Evolutionary conservation across 2,888 invertebrate species (phyloP).

Genomic region (Phymatocera aterrima): DNA sequence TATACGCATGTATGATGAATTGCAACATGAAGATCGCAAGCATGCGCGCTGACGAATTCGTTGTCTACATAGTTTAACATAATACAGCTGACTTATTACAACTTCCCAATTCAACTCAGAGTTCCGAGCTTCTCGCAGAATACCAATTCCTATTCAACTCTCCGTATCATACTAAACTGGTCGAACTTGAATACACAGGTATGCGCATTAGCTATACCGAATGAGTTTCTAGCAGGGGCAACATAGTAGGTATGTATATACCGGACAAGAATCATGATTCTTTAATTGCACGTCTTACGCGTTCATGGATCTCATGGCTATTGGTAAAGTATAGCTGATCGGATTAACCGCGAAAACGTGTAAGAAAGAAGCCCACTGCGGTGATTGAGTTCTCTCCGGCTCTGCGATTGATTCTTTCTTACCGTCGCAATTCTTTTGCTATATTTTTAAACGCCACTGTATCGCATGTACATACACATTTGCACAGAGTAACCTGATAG

Average conservation of each 20-base stretch:
- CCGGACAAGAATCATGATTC: background rate
- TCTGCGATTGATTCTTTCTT: too few species aligned
- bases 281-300: background rate
- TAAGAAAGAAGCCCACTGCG: too few species aligned
- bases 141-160: background rate
- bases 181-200: background rate
- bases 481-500: background rate
- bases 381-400: too few species aligned
- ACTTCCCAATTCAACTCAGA: conserved; percentile 11
- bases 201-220: background rate
- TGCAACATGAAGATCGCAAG: background rate
- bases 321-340: too few species aligned
- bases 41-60: background rate
- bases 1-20: background rate
- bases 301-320: background rate
- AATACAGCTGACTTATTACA: background rate
- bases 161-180: too few species aligned
- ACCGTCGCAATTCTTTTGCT: too few species aligned
- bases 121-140: background rate
- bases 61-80: background rate
- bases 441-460: background rate
- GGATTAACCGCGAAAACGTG: too few species aligned
- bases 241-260: too few species aligned
- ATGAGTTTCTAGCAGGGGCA: background rate
- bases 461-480: background rate